Percentiles rank a stretch among this genome's conserved stretches.
These are phyloP conservation scores for Heliconius sara DNA, from an alignment of 2,888 invertebrate species.

Conservation along the genomic window DNA sequence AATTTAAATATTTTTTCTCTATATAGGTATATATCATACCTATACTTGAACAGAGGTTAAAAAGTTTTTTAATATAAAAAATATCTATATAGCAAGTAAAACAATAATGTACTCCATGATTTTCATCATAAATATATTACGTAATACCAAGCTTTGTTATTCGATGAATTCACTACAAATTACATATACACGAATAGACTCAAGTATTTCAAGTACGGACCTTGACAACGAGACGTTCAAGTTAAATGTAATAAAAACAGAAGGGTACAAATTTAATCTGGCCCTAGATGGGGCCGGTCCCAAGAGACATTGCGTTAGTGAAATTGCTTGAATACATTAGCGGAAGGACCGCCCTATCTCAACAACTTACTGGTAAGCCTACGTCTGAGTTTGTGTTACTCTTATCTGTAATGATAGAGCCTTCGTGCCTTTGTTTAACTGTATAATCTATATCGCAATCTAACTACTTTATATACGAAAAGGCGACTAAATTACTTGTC, in stretches of 20 bases:
- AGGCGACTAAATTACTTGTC: not conserved
- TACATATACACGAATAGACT: not conserved
- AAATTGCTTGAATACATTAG: conserved; percentile 79
- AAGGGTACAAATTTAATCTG: conserved; percentile 75
- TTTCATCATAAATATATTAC: not conserved
- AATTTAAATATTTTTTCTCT: no score
- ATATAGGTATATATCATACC: no score
- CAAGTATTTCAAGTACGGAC: conserved; percentile 4
- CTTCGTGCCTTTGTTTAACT: conserved; percentile 11
- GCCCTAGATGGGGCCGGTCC: conserved; percentile 61
- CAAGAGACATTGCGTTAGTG: conserved; percentile 56
- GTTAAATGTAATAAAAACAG: conserved; percentile 62
- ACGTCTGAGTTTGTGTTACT: conserved; percentile 34
- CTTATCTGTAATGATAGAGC: conserved; percentile 36
- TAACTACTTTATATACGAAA: not conserved
- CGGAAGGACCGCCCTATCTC: conserved; percentile 72
- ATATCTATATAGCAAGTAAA: no score
- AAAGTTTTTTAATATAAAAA: no score
- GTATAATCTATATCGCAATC: conserved; percentile 17
- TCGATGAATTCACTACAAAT: not conserved
- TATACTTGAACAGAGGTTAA: no score
- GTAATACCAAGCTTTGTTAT: not conserved
- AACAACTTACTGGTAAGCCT: conserved; percentile 70
- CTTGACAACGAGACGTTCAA: conserved; percentile 35
- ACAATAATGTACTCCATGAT: not conserved